Conservation (phyloP, 1,140 invertebrate species). For the Drosophila lini region DNA sequence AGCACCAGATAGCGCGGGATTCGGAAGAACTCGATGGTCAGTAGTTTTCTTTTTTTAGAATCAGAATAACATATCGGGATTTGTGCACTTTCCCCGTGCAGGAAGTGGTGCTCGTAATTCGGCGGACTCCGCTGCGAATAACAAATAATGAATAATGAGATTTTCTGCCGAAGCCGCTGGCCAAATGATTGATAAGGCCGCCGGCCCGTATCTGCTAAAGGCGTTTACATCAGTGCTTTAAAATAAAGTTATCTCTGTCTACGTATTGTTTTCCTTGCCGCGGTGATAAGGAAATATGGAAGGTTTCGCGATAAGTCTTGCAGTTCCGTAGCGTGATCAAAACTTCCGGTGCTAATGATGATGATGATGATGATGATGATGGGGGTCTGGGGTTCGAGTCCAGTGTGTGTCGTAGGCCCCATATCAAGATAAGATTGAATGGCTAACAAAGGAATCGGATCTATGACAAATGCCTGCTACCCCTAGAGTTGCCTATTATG, state of each 20-base stretch:
- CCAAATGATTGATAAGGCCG: conserved; percentile 8
- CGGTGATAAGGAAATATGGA: conserved; percentile 28
- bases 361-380: conserved; percentile 38
- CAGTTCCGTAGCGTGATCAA: conserved; percentile 53
- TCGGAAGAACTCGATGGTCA: conserved; percentile 4
- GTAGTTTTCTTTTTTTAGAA: conserved; percentile 8
- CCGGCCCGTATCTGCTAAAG: conserved; percentile 18
- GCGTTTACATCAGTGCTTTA: conserved; percentile 71
- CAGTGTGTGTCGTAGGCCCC: conserved; percentile 66
- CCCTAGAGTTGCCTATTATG: not conserved
- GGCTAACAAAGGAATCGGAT: conserved; percentile 41
- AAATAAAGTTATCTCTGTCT: conserved; percentile 54
- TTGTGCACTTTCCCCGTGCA: conserved; percentile 4
- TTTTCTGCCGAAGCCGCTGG: conserved; percentile 45
- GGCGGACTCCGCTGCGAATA: conserved; percentile 12
- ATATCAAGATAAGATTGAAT: conserved; percentile 63
- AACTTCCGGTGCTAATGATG: conserved; percentile 55
- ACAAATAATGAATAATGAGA: conserved; percentile 65
- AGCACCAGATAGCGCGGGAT: conserved; percentile 2
- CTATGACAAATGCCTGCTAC: conserved; percentile 37
- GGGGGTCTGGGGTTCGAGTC: conserved; percentile 35
- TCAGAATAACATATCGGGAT: not conserved
- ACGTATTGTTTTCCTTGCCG: conserved; percentile 31
- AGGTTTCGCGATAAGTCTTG: conserved; percentile 48
- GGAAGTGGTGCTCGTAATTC: conserved; percentile 29